Evolutionary conservation across 1,140 invertebrate species (phyloP).

Genomic region (Cydia pomonella): DNA sequence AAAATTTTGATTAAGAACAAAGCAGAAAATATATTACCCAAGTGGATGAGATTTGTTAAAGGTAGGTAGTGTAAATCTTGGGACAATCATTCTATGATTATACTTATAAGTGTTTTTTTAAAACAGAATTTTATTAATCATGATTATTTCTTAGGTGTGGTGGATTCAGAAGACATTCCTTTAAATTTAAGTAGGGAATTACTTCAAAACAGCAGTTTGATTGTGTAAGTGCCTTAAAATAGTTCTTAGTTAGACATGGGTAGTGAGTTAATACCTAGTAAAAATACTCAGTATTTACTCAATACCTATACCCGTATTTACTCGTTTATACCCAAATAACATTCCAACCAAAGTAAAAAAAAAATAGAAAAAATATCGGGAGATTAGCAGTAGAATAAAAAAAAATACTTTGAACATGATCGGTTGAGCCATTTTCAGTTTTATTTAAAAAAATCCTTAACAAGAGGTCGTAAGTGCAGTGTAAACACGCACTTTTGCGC

Average conservation of each 20-base stretch:
- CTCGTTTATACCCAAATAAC: too few species aligned
- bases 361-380: too few species aligned
- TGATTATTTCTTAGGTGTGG: conserved; percentile 86
- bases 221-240: conserved; percentile 83
- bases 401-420: too few species aligned
- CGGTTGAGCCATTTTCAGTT: too few species aligned
- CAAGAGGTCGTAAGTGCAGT: too few species aligned
- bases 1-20: conserved; percentile 95
- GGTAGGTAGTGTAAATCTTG: conserved; percentile 75
- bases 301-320: too few species aligned
- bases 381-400: too few species aligned
- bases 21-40: conserved; percentile 94
- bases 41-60: conserved; percentile 97
- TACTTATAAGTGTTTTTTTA: neutral
- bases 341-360: too few species aligned
- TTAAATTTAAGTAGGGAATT: conserved; percentile 97
- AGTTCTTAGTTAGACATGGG: conserved; percentile 8
- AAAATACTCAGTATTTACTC: too few species aligned
- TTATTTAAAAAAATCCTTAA: too few species aligned
- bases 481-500: too few species aligned
- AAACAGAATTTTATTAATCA: conserved; percentile 13
- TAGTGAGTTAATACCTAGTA: too few species aligned
- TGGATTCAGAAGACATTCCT: conserved; percentile 99
- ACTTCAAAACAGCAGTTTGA: conserved; percentile 95
- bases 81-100: neutral